Conservation (phyloP, 1,140 invertebrate species). For the Cydia fagiglandana region DNA sequence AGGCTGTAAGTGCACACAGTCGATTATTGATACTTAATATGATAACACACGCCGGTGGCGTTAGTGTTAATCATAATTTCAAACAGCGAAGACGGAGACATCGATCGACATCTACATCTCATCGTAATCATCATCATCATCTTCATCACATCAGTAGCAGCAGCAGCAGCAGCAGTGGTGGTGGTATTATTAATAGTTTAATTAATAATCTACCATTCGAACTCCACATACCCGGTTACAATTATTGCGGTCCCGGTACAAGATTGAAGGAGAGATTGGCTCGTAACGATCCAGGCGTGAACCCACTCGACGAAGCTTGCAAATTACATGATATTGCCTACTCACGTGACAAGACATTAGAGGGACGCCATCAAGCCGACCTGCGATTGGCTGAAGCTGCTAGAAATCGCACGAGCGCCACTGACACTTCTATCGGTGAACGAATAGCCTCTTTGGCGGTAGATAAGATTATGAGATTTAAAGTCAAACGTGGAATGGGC, state of each 20-base stretch:
- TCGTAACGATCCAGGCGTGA: background rate
- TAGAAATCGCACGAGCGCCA: too few relatives aligned
- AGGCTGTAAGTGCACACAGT: too few relatives aligned
- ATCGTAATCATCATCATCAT: too few relatives aligned
- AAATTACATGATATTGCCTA: conserved; percentile 19
- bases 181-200: too few relatives aligned
- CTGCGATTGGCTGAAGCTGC: background rate
- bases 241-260: conserved; percentile 1
- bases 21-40: too few relatives aligned
- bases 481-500: background rate
- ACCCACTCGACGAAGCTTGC: background rate
- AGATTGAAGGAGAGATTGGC: background rate
- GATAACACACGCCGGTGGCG: too few relatives aligned
- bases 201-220: conserved; percentile 17
- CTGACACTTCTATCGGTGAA: background rate
- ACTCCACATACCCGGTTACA: background rate
- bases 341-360: background rate
- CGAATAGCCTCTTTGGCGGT: background rate
- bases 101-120: too few relatives aligned
- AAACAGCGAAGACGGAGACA: background rate
- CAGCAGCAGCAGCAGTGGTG: too few relatives aligned
- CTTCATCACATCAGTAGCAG: too few relatives aligned
- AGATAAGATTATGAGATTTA: background rate
- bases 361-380: background rate
- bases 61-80: too few relatives aligned